These are phyloP conservation scores for Picathartes gymnocephalus DNA, from an alignment of 2,113 vertebrate species.

Conservation along the genomic window DNA sequence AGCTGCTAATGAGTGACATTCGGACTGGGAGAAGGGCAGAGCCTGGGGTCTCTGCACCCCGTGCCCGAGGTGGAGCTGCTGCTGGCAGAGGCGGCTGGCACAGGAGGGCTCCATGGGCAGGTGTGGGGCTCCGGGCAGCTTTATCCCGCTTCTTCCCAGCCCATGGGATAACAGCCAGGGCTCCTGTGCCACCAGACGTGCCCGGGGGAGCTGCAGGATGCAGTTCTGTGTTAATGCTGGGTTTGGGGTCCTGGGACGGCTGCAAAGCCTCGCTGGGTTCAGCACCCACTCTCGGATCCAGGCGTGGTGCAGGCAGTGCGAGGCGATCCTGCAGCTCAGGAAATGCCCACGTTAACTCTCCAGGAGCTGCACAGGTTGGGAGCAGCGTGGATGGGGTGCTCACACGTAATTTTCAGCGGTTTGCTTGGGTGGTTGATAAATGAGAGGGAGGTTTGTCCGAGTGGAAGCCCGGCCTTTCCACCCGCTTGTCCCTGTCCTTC, in stretches of 20 bases:
- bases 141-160: neutral
- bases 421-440: neutral
- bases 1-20: accelerated
- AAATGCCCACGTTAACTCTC: neutral
- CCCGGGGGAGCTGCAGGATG: neutral
- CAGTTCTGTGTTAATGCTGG: accelerated
- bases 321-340: neutral
- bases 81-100: accelerated
- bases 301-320: neutral
- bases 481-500: neutral
- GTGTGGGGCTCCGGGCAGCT: accelerated
- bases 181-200: neutral
- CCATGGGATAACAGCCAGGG: accelerated
- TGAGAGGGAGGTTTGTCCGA: accelerated
- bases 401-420: neutral
- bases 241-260: neutral
- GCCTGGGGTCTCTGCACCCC: neutral
- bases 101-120: neutral
- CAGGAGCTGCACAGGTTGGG: accelerated
- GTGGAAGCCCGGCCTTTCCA: neutral
- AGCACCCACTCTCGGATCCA: accelerated
- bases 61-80: neutral
- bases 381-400: neutral
- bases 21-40: neutral
- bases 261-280: neutral